phyloP scores from a whole-genome alignment of 1,140 invertebrate species.

The Diuraphis noxia region DNA sequence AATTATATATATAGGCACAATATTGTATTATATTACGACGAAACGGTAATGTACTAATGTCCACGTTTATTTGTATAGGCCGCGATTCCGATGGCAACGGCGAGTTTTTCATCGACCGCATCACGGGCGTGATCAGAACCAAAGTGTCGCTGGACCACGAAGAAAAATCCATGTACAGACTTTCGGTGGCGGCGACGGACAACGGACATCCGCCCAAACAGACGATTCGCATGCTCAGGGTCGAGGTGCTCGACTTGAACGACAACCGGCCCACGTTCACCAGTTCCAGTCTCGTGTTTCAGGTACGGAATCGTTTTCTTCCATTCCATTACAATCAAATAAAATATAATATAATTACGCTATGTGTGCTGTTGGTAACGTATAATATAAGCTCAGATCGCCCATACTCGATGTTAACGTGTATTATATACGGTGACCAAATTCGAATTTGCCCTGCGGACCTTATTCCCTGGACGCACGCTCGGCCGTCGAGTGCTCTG shows the following conservation, averaged over 20 bases:
- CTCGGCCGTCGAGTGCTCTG: background rate
- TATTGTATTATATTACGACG: background rate
- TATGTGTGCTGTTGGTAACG: background rate
- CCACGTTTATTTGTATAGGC: constrained; percentile 59
- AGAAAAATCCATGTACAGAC: constrained; percentile 80
- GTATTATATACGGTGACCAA: background rate
- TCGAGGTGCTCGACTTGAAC: constrained; percentile 87
- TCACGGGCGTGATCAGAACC: constrained; percentile 84
- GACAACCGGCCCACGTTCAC: constrained; percentile 89
- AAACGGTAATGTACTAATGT: background rate
- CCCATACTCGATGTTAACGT: background rate
- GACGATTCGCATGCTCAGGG: constrained; percentile 76
- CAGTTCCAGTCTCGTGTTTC: constrained; percentile 84
- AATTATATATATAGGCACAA: too few species aligned
- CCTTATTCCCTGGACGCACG: background rate
- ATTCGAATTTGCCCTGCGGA: background rate
- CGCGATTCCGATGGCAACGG: constrained; percentile 81
- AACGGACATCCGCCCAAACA: constrained; percentile 79
- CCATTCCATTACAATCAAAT: background rate
- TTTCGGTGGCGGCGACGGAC: constrained; percentile 85
- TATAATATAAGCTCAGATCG: background rate
- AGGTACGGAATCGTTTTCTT: constrained; percentile 65
- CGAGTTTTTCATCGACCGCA: constrained; percentile 83
- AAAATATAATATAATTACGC: too few species aligned
- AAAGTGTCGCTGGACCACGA: constrained; percentile 87